phyloP scores from a whole-genome alignment of 1,140 invertebrate species.

The Drosophila hydei region DNA sequence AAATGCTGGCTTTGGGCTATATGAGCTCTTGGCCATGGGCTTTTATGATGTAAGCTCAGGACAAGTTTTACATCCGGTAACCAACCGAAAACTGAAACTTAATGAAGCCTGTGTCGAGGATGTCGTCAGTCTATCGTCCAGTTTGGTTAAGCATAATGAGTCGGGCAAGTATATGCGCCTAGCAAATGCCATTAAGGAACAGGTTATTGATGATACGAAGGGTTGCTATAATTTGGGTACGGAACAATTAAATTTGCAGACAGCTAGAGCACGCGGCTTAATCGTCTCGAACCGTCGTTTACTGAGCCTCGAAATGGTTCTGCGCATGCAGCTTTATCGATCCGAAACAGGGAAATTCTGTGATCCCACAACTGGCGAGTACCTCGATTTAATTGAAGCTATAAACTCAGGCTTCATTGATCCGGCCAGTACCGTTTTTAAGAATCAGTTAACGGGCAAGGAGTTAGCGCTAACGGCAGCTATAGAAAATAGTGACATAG shows the following conservation, averaged over 20 bases:
- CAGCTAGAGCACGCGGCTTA: conserved; percentile 89
- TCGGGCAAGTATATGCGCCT: conserved; percentile 89
- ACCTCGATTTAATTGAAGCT: conserved; percentile 89
- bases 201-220: conserved; percentile 89
- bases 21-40: conserved; percentile 92
- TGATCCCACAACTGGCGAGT: conserved; percentile 89
- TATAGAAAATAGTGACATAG: conserved; percentile 92
- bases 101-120: conserved; percentile 91
- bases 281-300: conserved; percentile 90
- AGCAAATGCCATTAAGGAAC: conserved; percentile 89
- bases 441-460: conserved; percentile 89
- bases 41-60: conserved; percentile 90
- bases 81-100: conserved; percentile 90
- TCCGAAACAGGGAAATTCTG: conserved; percentile 91
- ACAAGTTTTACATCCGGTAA: conserved; percentile 92
- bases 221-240: conserved; percentile 89
- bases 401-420: conserved; percentile 90
- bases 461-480: conserved; percentile 90
- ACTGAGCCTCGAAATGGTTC: conserved; percentile 90
- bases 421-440: conserved; percentile 90
- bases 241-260: conserved; percentile 87
- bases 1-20: conserved; percentile 90
- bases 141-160: conserved; percentile 90
- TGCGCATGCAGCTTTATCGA: conserved; percentile 90
- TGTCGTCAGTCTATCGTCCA: conserved; percentile 91